Base-by-base conservation (phyloP, 2,888 invertebrate genomes). In the Mesochorus sp. region DNA sequence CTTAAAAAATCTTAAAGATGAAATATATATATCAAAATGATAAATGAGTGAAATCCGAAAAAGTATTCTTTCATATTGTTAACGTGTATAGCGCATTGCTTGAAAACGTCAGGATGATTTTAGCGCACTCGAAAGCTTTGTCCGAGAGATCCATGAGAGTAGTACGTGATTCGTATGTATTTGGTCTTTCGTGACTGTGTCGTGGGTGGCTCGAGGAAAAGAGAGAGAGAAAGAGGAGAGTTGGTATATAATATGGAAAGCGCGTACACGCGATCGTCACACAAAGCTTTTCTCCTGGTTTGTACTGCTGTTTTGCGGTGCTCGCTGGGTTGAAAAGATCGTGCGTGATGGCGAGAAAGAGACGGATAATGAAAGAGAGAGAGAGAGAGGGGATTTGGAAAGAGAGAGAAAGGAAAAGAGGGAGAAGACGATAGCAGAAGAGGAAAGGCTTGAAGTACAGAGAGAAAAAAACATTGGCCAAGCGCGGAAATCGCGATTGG, bases 401-500 rank as follows among this genome's bases (percentile, higher is more conserved):
- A 14, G 21, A 64, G 34, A 28, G 26, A 28, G 17, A 42, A 6
- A 26, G 44, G 10, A 42, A n/a, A 49, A 37, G 21, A 34, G 37
- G 34, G 55, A 55, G 68, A 44, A 64, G 37, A 47, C n/a, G n/a
- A n/a, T n/a, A n/a, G n/a, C 12, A 47, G 31, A 44, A 42, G 51
- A n/a, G 6, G 21, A 39, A n/a, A 55, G 39, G 37, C 14, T 37
- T 34, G 19, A 57, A 68, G 47, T n/a, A 34, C 12, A 21, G 39
- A 31, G n/a, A n/a, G n/a, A n/a, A n/a, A 51, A 53, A 26, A 67
- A 53, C 66, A 64, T 49, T 64, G 64, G 34, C 64, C 5, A 49
- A 44, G 47, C 53, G 47, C 51, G 37, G 73, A 57, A 73, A 79
- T 72, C 37, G 64, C 55, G 76, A 72, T 64, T 44, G 76, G 68